Percentiles rank a stretch among this genome's conserved stretches.
phyloP scores from a whole-genome alignment of 35 echinoderm and acorn worm species.

The Lytechinus pictus region DNA sequence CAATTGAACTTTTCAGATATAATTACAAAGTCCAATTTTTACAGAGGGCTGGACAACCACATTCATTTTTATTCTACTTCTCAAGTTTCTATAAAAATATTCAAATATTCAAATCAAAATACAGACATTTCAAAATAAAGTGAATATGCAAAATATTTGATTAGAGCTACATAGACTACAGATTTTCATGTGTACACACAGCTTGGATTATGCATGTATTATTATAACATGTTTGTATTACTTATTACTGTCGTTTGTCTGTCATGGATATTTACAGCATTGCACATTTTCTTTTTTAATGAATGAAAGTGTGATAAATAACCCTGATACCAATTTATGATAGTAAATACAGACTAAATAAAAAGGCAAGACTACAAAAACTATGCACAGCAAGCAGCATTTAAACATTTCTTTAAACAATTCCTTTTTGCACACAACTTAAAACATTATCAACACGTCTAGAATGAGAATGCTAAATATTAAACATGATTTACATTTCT shows the following conservation, averaged over 20 bases:
- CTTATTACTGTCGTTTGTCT: not conserved
- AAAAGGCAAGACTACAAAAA: not conserved
- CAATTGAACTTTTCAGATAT: no score
- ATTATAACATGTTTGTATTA: not conserved
- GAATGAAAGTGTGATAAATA: conserved; percentile 20
- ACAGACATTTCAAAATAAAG: not conserved
- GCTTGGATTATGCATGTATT: not conserved
- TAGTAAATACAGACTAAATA: not conserved
- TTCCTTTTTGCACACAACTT: not conserved
- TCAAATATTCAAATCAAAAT: not conserved
- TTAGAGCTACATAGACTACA: no score
- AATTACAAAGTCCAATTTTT: no score
- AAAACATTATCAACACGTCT: not conserved
- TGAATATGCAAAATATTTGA: no score
- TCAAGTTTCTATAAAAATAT: not conserved
- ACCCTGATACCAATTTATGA: not conserved
- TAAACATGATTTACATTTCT: not conserved
- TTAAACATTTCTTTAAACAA: not conserved
- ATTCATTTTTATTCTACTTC: not conserved
- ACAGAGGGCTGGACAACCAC: no score
- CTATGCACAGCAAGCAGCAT: conserved; percentile 6
- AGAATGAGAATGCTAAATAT: not conserved
- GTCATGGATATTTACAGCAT: not conserved
- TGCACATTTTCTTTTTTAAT: not conserved
- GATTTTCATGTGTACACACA: not conserved